A percentile compares a stretch with the other conserved stretches of the same genome.
Conservation (phyloP, 2,113 vertebrate genomes). For the Erythrolamprus reginae region DNA sequence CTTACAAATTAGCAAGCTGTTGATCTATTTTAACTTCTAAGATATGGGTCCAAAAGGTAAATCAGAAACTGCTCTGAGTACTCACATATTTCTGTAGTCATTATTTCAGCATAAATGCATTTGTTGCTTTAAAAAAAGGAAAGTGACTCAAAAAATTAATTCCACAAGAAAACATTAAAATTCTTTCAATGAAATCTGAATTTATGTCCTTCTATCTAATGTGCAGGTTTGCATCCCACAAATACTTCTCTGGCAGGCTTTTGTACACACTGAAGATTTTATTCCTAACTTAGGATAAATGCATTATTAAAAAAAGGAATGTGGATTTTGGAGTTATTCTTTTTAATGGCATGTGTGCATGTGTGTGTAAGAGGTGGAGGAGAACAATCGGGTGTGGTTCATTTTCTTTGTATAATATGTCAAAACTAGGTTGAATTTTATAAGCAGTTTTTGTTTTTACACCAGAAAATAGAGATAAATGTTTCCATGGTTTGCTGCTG, state of each 20-base stretch:
- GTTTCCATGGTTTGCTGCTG: background rate
- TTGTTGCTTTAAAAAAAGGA: background rate
- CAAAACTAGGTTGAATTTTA: background rate
- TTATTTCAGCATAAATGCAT: background rate
- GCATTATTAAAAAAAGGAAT: background rate
- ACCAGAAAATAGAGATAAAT: background rate
- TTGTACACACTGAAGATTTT: background rate
- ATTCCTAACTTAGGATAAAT: background rate
- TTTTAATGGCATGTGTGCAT: background rate
- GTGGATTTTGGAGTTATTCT: background rate
- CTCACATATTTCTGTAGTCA: background rate
- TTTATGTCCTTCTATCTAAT: background rate
- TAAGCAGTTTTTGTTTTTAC: background rate
- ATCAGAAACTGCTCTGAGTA: background rate
- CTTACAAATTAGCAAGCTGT: background rate
- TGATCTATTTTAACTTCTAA: background rate
- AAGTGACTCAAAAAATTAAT: background rate
- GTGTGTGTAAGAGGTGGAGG: background rate
- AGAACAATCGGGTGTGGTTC: background rate
- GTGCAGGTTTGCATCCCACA: background rate
- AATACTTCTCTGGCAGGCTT: background rate
- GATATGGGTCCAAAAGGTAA: background rate
- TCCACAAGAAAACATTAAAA: background rate
- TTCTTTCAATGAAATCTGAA: background rate
- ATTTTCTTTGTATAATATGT: background rate